Evolutionary conservation across 2,113 vertebrate genomes (phyloP).

Genomic region (Condylura cristata): DNA sequence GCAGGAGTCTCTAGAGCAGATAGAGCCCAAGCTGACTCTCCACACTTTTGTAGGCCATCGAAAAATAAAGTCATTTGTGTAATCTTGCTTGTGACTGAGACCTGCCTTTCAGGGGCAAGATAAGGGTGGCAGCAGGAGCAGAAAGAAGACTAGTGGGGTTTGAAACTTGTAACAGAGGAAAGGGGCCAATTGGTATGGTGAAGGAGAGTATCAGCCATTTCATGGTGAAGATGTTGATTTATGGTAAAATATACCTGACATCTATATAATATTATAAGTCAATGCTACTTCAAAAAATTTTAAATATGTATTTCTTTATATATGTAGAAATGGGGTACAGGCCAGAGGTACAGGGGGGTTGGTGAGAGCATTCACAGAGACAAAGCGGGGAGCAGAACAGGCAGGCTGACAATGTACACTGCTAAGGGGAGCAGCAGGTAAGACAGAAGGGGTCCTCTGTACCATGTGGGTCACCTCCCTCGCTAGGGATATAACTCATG

Average conservation of each 20-base stretch:
- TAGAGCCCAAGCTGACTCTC: neutral
- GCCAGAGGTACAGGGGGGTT: no score
- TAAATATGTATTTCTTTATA: no score
- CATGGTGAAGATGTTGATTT: neutral
- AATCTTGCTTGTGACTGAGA: neutral
- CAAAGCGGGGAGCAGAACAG: no score
- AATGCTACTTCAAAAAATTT: neutral
- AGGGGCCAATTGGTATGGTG: neutral
- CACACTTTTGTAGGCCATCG: rapidly evolving
- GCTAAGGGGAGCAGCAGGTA: no score
- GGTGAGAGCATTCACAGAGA: no score
- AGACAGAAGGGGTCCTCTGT: no score
- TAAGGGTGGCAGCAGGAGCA: neutral
- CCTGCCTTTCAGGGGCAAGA: neutral
- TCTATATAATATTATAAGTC: neutral
- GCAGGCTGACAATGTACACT: no score
- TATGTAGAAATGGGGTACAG: no score
- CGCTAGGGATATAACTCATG: no score
- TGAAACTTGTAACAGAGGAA: neutral
- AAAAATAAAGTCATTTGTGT: neutral
- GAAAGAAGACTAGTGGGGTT: neutral
- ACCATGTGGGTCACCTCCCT: no score
- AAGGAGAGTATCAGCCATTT: neutral
- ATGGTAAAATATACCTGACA: neutral
- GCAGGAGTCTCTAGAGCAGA: neutral